These are phyloP conservation scores for Drosophila rellima DNA, from an alignment of 2,888 invertebrate genomes.

Conservation along the genomic window DNA sequence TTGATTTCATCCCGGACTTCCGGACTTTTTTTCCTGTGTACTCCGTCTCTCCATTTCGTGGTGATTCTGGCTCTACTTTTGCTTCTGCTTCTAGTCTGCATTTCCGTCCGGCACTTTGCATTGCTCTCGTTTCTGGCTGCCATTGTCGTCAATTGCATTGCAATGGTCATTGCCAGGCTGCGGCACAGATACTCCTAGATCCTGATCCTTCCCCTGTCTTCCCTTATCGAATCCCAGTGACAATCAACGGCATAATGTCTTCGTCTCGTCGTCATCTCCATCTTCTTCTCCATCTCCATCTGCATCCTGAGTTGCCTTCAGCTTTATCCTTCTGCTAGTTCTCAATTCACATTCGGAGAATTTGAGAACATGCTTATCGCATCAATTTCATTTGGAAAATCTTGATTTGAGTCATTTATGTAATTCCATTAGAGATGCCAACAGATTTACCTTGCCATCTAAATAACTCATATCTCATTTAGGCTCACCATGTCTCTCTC, in stretches of 20 bases:
- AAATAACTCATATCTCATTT: slow-evolving; percentile 4
- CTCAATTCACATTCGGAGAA: slow-evolving; percentile 21
- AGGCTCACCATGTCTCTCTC: neutral
- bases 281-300: slow-evolving; percentile 13
- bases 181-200: slow-evolving; percentile 13
- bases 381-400: slow-evolving; percentile 29
- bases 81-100: slow-evolving; percentile 59
- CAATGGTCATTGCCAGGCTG: slow-evolving; percentile 50
- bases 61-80: slow-evolving; percentile 40
- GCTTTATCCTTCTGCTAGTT: slow-evolving; percentile 21
- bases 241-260: slow-evolving; percentile 63
- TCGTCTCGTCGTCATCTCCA: slow-evolving; percentile 41
- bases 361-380: slow-evolving; percentile 20
- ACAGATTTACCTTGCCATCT: slow-evolving; percentile 10
- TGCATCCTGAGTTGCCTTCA: slow-evolving; percentile 21
- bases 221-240: slow-evolving; percentile 3
- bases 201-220: neutral
- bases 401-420: slow-evolving; percentile 27
- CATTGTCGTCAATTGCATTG: slow-evolving; percentile 73
- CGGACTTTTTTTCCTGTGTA: too few relatives aligned
- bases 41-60: neutral
- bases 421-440: slow-evolving; percentile 33
- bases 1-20: too few relatives aligned
- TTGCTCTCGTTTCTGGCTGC: slow-evolving; percentile 42
- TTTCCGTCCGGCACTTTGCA: slow-evolving; percentile 72